A percentile compares a stretch with the other conserved stretches of the same genome.
Evolutionary conservation across 2,888 invertebrate genomes (phyloP).

Genomic region (Andrena praecox): DNA sequence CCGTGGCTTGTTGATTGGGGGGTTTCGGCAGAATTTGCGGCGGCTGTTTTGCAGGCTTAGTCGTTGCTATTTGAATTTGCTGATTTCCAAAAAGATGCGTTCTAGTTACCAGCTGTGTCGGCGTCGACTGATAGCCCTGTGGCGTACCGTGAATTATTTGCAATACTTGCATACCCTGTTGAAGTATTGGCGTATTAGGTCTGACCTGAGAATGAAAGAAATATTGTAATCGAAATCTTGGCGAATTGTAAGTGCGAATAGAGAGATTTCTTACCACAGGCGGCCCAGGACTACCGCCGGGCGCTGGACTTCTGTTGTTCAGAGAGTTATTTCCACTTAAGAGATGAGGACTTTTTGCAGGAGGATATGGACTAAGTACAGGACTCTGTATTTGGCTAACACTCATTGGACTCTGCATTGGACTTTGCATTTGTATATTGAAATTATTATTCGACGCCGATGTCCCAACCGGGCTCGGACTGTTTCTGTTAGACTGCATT

Average conservation of each 20-base stretch:
- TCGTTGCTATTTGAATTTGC: constrained; percentile 83
- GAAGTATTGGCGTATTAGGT: constrained; percentile 82
- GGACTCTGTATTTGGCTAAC: constrained; percentile 84
- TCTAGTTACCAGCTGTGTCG: constrained; percentile 81
- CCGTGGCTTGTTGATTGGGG: constrained; percentile 81
- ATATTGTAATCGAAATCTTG: constrained; percentile 11
- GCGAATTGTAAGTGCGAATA: neutral
- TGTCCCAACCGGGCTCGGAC: constrained; percentile 82
- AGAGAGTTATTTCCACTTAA: constrained; percentile 77
- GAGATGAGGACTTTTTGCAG: constrained; percentile 83
- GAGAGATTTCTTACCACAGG: constrained; percentile 78
- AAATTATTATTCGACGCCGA: constrained; percentile 80
- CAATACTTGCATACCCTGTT: constrained; percentile 84
- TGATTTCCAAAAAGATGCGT: constrained; percentile 84
- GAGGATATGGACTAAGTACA: constrained; percentile 83
- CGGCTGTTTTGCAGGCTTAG: constrained; percentile 85
- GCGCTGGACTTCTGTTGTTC: constrained; percentile 83
- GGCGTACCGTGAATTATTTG: constrained; percentile 84
- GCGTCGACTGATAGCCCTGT: constrained; percentile 81
- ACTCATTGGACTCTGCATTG: constrained; percentile 84
- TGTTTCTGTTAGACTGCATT: constrained; percentile 82
- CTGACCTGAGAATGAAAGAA: constrained; percentile 76
- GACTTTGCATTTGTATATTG: constrained; percentile 83
- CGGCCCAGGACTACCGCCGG: constrained; percentile 84
- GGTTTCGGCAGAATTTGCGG: constrained; percentile 89